Base-by-base conservation (phyloP, 2,888 invertebrate species). In the Parascotia fuliginaria region DNA sequence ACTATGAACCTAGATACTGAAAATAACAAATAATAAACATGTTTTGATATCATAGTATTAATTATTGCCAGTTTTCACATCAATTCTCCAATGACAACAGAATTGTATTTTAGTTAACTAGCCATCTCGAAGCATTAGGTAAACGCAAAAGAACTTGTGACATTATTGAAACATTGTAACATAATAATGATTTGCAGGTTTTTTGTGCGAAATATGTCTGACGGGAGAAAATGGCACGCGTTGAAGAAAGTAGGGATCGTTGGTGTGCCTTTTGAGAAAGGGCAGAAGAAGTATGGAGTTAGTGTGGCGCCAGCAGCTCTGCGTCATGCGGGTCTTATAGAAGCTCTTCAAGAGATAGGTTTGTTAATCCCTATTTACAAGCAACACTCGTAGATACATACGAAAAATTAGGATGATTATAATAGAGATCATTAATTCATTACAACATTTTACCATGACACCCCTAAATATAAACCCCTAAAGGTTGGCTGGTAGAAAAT, bases 241-340 rank as follows among this genome's bases (percentile, higher is more conserved):
- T 65, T 89, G 62, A 75, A 77, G 27, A 94, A 92, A 85, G 93
- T 96, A 37, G 96, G 96, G 31, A 93, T 97, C 66, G 87, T 96
- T 45, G 96, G 96, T n/a, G 96, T 96, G 27, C 96, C 96, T 3
- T 96, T 96, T 74, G 94, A 94, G 64, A 96, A 96, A 74, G 96
- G 96, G 0, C 96, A 96, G 83, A 91, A 89, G 57, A 96, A 95
- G 76, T 88, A 90, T 66, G 97, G 97, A 15, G 96, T 96, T 0
- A 95, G 94, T 42, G 82, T 93, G 55, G 96, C 95, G 0, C 96
- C 97, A 0, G 93, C 94, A 32, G 92, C 92, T 0, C 85, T 97
- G 58, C 90, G 96, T 62, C 83, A 93, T 13, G 93, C 94, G 7
- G 96, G 95, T 9, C 85, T 97, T 12, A 75, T 96, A 1, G 79